phyloP scores from a whole-genome alignment of 2,113 vertebrate species.

The Acanthisitta chloris region DNA sequence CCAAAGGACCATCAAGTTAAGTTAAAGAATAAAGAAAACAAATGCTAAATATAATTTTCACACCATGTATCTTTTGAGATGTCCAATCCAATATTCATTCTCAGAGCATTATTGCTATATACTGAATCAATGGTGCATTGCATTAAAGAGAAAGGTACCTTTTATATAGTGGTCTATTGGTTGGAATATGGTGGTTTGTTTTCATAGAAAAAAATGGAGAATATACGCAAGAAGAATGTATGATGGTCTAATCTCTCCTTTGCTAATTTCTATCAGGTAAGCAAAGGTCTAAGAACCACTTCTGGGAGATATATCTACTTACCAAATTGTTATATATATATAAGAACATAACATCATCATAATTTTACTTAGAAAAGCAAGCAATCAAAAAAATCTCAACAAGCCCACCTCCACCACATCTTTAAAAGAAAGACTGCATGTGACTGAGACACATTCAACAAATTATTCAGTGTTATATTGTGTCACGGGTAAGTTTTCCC shows the following conservation, averaged over 20 bases:
- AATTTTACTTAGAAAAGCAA: background rate
- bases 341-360: rapidly evolving
- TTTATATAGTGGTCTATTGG: background rate
- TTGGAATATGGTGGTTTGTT: background rate
- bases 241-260: background rate
- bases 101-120: background rate
- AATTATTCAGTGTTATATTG: background rate
- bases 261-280: background rate
- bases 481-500: background rate
- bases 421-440: background rate
- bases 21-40: background rate
- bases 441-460: background rate
- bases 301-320: background rate
- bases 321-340: background rate
- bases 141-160: background rate
- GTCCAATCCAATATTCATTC: background rate
- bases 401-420: rapidly evolving
- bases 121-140: background rate
- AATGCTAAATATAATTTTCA: background rate
- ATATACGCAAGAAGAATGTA: background rate
- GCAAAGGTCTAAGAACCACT: background rate
- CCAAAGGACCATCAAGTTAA: background rate
- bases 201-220: background rate
- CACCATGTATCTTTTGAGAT: background rate
- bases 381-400: rapidly evolving